Evolutionary conservation across 2,888 invertebrate species (phyloP).

Genomic region (Lithophane leautieri): DNA sequence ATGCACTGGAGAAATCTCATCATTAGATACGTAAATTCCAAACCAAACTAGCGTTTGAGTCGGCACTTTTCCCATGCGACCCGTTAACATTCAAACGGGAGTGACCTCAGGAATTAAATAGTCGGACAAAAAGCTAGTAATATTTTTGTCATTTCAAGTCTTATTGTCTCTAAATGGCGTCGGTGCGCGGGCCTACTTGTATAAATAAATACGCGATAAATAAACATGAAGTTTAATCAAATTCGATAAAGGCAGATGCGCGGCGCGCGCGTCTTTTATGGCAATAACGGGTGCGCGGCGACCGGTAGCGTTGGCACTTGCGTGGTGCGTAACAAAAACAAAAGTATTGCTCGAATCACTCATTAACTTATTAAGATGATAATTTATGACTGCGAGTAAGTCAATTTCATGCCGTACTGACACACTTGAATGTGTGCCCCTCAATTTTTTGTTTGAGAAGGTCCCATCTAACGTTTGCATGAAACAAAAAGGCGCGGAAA

Average conservation of each 20-base stretch:
- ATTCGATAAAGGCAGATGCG: slow-evolving; percentile 89
- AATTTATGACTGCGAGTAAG: slow-evolving; percentile 85
- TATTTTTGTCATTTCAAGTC: slow-evolving; percentile 62
- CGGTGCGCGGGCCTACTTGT: slow-evolving; percentile 73
- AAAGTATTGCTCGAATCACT: slow-evolving; percentile 86
- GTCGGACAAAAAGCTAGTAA: slow-evolving; percentile 56
- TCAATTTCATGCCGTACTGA: slow-evolving; percentile 83
- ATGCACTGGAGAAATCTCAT: slow-evolving; percentile 49
- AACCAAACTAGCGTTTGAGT: slow-evolving; percentile 57
- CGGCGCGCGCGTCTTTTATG: slow-evolving; percentile 80
- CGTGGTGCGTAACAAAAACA: slow-evolving; percentile 80
- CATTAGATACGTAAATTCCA: slow-evolving; percentile 50
- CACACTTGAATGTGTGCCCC: slow-evolving; percentile 69
- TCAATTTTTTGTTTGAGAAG: slow-evolving; percentile 68
- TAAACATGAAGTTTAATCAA: slow-evolving; percentile 90
- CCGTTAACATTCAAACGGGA: slow-evolving; percentile 54
- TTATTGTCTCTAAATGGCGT: slow-evolving; percentile 73
- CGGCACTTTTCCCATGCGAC: slow-evolving; percentile 51
- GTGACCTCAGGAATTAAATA: slow-evolving; percentile 59
- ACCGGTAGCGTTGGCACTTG: slow-evolving; percentile 81
- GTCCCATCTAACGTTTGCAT: slow-evolving; percentile 53
- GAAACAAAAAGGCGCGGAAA: slow-evolving; percentile 60
- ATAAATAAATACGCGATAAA: slow-evolving; percentile 85
- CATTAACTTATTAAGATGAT: slow-evolving; percentile 90
- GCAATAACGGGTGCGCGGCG: slow-evolving; percentile 82